These are phyloP conservation scores for Sebastes matsubarae DNA, from an alignment of 2,797 vertebrate species.

Conservation along the genomic window DNA sequence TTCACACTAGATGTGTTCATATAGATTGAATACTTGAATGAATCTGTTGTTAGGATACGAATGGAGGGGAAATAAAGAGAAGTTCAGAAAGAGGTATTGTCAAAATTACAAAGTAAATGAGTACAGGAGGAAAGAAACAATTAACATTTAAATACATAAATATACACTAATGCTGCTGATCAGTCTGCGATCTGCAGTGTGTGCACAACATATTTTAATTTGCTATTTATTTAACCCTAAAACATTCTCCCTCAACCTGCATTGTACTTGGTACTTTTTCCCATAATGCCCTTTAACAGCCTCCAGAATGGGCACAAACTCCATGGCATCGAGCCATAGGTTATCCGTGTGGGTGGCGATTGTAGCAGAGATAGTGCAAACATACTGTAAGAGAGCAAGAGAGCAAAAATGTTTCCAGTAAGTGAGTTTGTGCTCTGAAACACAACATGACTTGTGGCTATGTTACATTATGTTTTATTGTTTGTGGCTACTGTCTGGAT, in stretches of 20 bases:
- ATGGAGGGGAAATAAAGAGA: background rate
- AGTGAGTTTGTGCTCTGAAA: background rate
- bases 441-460: background rate
- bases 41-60: background rate
- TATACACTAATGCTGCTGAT: background rate
- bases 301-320: conserved; percentile 19
- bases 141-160: background rate
- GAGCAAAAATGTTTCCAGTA: background rate
- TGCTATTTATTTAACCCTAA: background rate
- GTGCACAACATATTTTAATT: background rate
- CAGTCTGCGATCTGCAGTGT: background rate
- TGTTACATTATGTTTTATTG: conserved; percentile 1
- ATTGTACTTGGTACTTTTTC: background rate
- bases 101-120: background rate
- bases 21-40: background rate
- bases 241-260: background rate
- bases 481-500: background rate
- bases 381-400: conserved; percentile 25
- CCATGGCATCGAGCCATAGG: conserved; percentile 27
- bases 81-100: background rate
- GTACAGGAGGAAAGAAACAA: background rate
- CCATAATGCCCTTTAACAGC: conserved; percentile 12
- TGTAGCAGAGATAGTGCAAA: conserved; percentile 23
- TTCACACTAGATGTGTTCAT: background rate
- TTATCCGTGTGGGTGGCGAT: conserved; percentile 41